Base-by-base conservation (phyloP, 2,888 invertebrate species). In the Pinctada fucata region DNA sequence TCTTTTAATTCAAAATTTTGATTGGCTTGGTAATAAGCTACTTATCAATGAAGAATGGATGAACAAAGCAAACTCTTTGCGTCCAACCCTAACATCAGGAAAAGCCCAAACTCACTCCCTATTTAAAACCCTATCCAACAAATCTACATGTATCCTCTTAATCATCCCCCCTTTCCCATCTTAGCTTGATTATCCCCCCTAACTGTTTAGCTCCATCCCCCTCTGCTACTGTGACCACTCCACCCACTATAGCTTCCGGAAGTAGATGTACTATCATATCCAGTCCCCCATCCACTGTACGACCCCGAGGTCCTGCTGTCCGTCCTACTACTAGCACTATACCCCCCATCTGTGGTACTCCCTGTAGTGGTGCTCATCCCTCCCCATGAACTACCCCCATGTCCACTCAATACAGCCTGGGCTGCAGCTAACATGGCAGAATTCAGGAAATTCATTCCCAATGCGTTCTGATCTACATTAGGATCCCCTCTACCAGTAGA, bases 371-470 rank as follows among this genome's bases (percentile, higher is more conserved):
- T 66, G 65, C 84, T 72, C 84, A 73, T 48, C 79, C 84, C 66
- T 80, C 84, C 47, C 85, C 85, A 77, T 1, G 58, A 58, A 1
- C 13, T 58, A 81, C 82, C 63, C 80, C 84, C 73, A 67, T 85
- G 86, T 45, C 88, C 88, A 71, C 83, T 85, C 47, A 90, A 84
- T 75, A 90, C 86, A 66, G 90, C 90, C 80, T 90, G 90, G 45
- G 90, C 90, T 48, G 90, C 90, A 3, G 90, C 90, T 65, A 90
- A 79, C 88, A 90, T 88, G 16, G 90, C 90, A 16, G 88, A 87
- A 77, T 89, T 89, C 5, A 90, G 78, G 75, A 89, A 85, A 76
- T 88, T 89, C 88, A 89, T 90, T 48, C 88, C 88, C 76, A 89
- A 80, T 6, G 8, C 13, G 68, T 88, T 88, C 71, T 77, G 71